Evolutionary conservation across 2,888 invertebrate species (phyloP).

Genomic region (Dryomyza anilis): DNA sequence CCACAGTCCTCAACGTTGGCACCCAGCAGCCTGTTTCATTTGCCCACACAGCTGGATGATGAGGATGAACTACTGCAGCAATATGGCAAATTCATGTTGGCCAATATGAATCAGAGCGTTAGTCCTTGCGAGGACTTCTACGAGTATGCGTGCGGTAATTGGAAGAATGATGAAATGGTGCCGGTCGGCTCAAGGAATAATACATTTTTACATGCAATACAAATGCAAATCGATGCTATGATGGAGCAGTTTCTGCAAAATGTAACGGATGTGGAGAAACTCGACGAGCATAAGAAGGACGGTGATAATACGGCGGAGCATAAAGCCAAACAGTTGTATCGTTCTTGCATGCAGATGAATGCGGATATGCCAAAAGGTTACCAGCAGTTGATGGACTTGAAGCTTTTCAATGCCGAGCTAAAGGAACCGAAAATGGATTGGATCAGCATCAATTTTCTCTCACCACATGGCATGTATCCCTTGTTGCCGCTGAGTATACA

Average conservation of each 20-base stretch:
- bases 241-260: constrained; percentile 45
- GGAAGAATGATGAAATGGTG: constrained; percentile 45
- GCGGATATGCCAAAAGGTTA: constrained; percentile 44
- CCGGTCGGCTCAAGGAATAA: constrained; percentile 42
- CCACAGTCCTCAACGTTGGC: not conserved
- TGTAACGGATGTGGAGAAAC: constrained; percentile 35
- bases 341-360: constrained; percentile 44
- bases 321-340: constrained; percentile 49
- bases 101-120: constrained; percentile 49
- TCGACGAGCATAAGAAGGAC: not conserved
- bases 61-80: constrained; percentile 48
- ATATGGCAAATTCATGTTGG: constrained; percentile 46
- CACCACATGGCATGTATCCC: constrained; percentile 45
- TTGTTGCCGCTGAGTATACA: constrained; percentile 47
- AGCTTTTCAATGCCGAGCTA: constrained; percentile 33
- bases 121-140: constrained; percentile 57
- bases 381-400: constrained; percentile 28
- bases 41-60: constrained; percentile 45
- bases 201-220: constrained; percentile 48
- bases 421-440: constrained; percentile 41
- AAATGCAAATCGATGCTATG: constrained; percentile 44
- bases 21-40: constrained; percentile 34
- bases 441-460: constrained; percentile 51
- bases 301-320: constrained; percentile 38
- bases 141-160: constrained; percentile 53